phyloP scores from a whole-genome alignment of 2,888 invertebrate species.

The Tiliacea citrago region DNA sequence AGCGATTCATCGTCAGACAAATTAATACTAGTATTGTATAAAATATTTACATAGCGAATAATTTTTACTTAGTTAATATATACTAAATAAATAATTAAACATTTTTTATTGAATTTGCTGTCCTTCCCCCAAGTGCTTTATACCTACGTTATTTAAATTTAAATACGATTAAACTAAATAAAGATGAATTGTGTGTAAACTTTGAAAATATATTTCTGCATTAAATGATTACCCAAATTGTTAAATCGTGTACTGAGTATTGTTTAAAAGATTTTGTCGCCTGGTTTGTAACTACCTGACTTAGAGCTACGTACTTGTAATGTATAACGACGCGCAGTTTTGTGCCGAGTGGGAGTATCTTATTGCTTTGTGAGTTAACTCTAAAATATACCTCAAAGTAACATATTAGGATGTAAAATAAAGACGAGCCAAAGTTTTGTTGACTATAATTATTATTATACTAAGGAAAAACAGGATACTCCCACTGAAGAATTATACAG shows the following conservation, averaged over 20 bases:
- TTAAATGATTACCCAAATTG: constrained; percentile 87
- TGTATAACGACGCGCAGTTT: constrained; percentile 36
- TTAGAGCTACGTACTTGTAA: constrained; percentile 41
- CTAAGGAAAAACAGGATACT: constrained; percentile 65
- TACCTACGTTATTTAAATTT: constrained; percentile 90
- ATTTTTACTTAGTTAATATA: constrained; percentile 90
- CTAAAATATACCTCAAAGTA: constrained; percentile 67
- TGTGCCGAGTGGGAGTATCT: constrained; percentile 64
- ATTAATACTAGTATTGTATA: constrained; percentile 90
- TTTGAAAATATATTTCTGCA: constrained; percentile 88
- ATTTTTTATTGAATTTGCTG: constrained; percentile 91
- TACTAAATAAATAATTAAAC: constrained; percentile 89
- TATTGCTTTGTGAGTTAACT: constrained; percentile 65
- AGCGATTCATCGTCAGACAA: constrained; percentile 88
- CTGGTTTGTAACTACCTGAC: constrained; percentile 75
- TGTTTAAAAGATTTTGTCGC: constrained; percentile 85
- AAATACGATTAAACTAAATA: constrained; percentile 89
- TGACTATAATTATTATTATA: constrained; percentile 68
- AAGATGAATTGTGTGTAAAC: constrained; percentile 89
- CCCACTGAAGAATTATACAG: constrained; percentile 54
- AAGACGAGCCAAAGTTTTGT: constrained; percentile 69
- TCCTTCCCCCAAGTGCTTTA: constrained; percentile 92
- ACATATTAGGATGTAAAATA: constrained; percentile 67
- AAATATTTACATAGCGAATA: constrained; percentile 90
- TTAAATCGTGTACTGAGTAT: constrained; percentile 85